Evolutionary conservation across 2,888 invertebrate species (phyloP).

Genomic region (Plagodis dolabraria): DNA sequence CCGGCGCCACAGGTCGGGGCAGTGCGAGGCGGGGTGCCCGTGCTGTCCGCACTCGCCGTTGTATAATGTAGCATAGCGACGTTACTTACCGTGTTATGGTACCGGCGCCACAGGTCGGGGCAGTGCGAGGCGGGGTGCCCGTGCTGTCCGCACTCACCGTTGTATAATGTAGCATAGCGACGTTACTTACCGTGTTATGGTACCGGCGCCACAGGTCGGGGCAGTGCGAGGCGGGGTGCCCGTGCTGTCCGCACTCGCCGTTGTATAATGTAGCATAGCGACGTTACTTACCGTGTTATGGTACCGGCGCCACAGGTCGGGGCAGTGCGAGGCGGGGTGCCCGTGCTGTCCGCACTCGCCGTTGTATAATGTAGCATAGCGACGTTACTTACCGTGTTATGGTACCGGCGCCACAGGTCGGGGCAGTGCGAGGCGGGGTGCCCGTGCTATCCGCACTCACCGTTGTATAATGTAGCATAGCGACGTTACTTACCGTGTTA

Average conservation of each 20-base stretch:
- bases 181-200: constrained; percentile 85
- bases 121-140: constrained; percentile 87
- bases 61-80: too few species aligned
- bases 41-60: constrained; percentile 85
- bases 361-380: too few species aligned
- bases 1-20: constrained; percentile 91
- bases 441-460: constrained; percentile 86
- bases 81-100: constrained; percentile 86
- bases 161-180: too few species aligned
- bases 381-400: constrained; percentile 84
- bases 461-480: too few species aligned
- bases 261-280: too few species aligned
- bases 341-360: constrained; percentile 86
- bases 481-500: constrained; percentile 82
- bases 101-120: constrained; percentile 91
- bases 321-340: constrained; percentile 86
- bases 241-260: constrained; percentile 85
- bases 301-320: constrained; percentile 91
- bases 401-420: constrained; percentile 91
- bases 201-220: constrained; percentile 91
- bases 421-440: constrained; percentile 87
- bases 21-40: constrained; percentile 86
- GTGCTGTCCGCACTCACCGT: constrained; percentile 84
- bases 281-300: constrained; percentile 85
- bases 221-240: constrained; percentile 86